These are phyloP conservation scores for Cardiocondyla obscurior DNA, from an alignment of 1,140 invertebrate genomes.

Conservation along the genomic window DNA sequence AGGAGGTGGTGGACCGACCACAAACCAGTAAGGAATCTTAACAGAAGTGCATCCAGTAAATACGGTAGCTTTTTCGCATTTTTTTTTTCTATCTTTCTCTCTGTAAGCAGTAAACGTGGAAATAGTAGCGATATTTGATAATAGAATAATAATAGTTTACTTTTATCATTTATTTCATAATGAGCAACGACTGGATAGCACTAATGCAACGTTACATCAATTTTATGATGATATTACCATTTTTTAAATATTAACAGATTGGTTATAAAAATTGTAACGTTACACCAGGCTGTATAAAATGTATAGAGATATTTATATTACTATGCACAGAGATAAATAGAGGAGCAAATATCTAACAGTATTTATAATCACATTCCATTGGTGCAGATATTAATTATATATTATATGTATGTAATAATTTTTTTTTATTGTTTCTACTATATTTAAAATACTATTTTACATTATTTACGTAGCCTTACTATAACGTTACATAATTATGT, in stretches of 20 bases:
- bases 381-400: neutral
- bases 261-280: constrained; percentile 6
- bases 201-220: neutral
- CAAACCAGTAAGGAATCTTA: constrained; percentile 65
- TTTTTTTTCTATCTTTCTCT: neutral
- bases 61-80: neutral
- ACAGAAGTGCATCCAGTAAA: neutral
- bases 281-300: constrained; percentile 1
- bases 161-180: constrained; percentile 31
- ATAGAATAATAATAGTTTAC: constrained; percentile 16
- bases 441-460: constrained; percentile 19
- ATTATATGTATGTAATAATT: constrained; percentile 15
- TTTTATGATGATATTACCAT: constrained; percentile 3
- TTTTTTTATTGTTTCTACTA: constrained; percentile 7
- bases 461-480: constrained; percentile 9
- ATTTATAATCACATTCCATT: constrained; percentile 32
- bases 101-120: neutral
- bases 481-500: constrained; percentile 15
- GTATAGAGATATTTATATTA: constrained; percentile 43
- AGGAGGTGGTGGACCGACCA: constrained; percentile 82
- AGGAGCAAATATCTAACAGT: constrained; percentile 24
- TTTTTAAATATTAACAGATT: constrained; percentile 23
- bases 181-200: neutral
- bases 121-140: constrained; percentile 34
- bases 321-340: constrained; percentile 39